Percentiles rank a stretch among this genome's conserved stretches.
Conservation (phyloP, 1,140 invertebrate genomes). For the Zaprionus africanus region DNA sequence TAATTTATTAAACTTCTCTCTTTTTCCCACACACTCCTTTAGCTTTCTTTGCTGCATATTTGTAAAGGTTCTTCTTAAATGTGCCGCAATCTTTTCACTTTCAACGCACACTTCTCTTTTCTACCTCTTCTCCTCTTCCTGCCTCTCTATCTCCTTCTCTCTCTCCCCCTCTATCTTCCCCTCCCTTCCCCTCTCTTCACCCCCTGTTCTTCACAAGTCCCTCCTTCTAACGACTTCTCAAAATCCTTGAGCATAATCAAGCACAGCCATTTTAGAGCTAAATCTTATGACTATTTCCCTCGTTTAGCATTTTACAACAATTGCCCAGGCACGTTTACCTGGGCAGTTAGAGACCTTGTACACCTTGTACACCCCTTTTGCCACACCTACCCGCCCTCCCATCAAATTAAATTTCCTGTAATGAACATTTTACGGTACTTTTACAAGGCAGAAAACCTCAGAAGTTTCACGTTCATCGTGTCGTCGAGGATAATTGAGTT, state of each 20-base stretch:
- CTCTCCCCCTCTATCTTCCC: conserved; percentile 12
- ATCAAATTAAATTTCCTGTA: conserved; percentile 74
- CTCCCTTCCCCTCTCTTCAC: neutral
- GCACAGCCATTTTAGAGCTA: conserved; percentile 18
- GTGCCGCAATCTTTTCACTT: conserved; percentile 1
- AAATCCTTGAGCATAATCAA: conserved; percentile 20
- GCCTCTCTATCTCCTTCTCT: neutral
- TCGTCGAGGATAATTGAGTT: conserved; percentile 71
- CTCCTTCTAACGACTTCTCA: neutral
- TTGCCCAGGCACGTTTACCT: conserved; percentile 15
- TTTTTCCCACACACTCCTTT: neutral
- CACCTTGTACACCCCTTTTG: too few species aligned
- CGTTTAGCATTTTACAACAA: conserved; percentile 49
- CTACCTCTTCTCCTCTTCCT: neutral
- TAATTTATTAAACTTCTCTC: neutral
- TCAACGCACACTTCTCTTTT: neutral
- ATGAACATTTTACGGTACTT: conserved; percentile 66
- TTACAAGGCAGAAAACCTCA: conserved; percentile 32
- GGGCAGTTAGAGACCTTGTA: conserved; percentile 8
- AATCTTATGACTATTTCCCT: conserved; percentile 36
- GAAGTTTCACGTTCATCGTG: conserved; percentile 52
- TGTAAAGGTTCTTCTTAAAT: neutral
- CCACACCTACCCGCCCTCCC: too few species aligned
- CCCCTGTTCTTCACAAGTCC: conserved; percentile 5
- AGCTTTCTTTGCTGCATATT: neutral